A percentile compares a stretch with the other conserved stretches of the same genome.
These are phyloP conservation scores for Eupithecia dodoneata DNA, from an alignment of 2,888 invertebrate genomes.

Conservation along the genomic window DNA sequence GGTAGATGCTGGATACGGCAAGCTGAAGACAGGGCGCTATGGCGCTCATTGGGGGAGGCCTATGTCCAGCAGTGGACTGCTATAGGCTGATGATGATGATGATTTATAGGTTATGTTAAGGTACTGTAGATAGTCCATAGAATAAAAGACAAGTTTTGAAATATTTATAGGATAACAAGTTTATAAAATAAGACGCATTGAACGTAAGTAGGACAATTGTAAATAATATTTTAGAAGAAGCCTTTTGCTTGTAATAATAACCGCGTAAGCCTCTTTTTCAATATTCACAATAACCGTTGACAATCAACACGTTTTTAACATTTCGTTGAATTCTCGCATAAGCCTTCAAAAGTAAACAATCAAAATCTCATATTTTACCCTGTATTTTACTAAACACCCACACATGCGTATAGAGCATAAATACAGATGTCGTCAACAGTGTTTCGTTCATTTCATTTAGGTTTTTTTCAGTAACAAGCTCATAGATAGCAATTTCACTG, in stretches of 20 bases:
- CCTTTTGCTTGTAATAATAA: not conserved
- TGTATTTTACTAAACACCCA: slow-evolving; percentile 28
- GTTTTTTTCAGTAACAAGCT: not conserved
- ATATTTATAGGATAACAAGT: not conserved
- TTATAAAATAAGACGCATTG: too few species aligned
- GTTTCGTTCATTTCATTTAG: not conserved
- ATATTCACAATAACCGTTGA: not conserved
- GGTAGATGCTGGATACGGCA: too few species aligned
- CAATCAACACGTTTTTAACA: not conserved
- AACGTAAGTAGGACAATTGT: too few species aligned
- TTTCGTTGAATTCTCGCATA: not conserved
- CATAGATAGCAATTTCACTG: not conserved
- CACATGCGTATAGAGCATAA: slow-evolving; percentile 10
- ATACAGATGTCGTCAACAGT: not conserved
- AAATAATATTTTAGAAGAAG: not conserved
- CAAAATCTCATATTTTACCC: slow-evolving; percentile 22
- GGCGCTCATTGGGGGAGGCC: too few species aligned
- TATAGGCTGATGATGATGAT: too few species aligned
- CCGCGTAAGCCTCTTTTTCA: not conserved
- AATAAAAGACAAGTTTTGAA: not conserved
- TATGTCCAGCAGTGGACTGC: too few species aligned
- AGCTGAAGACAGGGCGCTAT: too few species aligned
- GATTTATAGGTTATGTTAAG: too few species aligned
- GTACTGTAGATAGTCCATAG: not conserved
- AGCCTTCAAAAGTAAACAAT: slow-evolving; percentile 33